Evolutionary conservation across 1,140 invertebrate genomes (phyloP).

Genomic region (Nasonia longicornis): DNA sequence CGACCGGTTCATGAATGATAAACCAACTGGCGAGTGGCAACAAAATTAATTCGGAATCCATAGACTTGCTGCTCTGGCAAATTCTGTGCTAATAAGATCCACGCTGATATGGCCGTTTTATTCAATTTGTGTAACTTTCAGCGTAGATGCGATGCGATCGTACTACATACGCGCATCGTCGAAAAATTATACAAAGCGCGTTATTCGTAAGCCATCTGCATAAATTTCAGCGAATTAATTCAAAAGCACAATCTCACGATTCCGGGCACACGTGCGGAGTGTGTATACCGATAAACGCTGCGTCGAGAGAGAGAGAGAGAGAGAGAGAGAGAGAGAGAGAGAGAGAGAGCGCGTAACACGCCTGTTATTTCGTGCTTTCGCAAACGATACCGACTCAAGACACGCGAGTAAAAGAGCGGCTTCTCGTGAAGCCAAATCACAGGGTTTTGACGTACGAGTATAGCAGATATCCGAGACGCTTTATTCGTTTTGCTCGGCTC

Average conservation of each 20-base stretch:
- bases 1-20: neutral
- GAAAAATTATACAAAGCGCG: no score
- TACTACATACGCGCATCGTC: neutral
- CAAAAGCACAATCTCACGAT: neutral
- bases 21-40: neutral
- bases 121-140: neutral
- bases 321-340: no score
- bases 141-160: neutral
- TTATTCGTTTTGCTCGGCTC: neutral
- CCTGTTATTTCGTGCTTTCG: slow-evolving; percentile 10
- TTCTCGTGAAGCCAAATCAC: neutral
- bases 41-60: neutral
- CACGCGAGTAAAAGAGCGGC: neutral
- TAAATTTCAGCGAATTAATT: neutral
- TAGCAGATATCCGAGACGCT: neutral
- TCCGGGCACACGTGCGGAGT: no score
- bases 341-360: neutral
- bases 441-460: neutral
- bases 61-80: neutral
- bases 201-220: neutral
- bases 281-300: no score
- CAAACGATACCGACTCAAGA: neutral
- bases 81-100: neutral
- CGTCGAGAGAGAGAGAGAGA: no score
- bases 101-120: neutral